phyloP scores from a whole-genome alignment of 2,888 invertebrate species.

The Drosophila nigritarsus region DNA sequence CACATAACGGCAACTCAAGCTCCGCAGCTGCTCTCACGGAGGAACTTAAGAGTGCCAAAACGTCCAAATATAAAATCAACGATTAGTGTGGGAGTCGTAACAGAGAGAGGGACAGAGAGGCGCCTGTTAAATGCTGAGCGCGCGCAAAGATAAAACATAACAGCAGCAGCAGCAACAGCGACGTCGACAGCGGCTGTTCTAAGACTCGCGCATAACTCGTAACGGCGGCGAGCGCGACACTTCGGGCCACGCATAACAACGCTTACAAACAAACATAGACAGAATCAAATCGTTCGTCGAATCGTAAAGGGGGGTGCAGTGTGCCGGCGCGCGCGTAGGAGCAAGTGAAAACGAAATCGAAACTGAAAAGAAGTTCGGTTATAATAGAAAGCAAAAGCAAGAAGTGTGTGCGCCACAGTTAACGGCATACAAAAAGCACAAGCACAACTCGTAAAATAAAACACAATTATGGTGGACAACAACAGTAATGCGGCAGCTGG shows the following conservation, averaged over 20 bases:
- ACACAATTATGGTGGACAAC: slow-evolving; percentile 74
- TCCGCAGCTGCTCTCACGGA: slow-evolving; percentile 3
- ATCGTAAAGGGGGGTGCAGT: slow-evolving; percentile 14
- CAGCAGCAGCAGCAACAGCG: slow-evolving; percentile 17
- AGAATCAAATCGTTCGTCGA: slow-evolving; percentile 30
- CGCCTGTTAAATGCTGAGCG: slow-evolving; percentile 42
- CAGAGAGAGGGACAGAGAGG: background rate
- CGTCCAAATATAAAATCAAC: slow-evolving; percentile 1
- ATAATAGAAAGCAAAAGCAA: slow-evolving; percentile 22
- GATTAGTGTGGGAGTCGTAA: slow-evolving; percentile 27
- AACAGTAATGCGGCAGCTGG: slow-evolving; percentile 52
- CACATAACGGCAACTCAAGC: slow-evolving; percentile 44
- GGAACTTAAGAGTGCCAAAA: slow-evolving; percentile 29
- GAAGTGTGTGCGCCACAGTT: slow-evolving; percentile 11
- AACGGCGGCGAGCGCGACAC: slow-evolving; percentile 53
- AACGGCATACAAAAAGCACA: slow-evolving; percentile 34
- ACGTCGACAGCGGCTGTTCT: slow-evolving; percentile 44
- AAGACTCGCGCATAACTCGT: slow-evolving; percentile 60
- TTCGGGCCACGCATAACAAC: slow-evolving; percentile 54
- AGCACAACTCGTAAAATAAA: slow-evolving; percentile 16
- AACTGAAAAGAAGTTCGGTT: slow-evolving; percentile 24
- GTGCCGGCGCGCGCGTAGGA: slow-evolving; percentile 21
- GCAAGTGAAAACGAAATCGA: slow-evolving; percentile 44
- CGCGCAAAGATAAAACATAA: slow-evolving; percentile 58
- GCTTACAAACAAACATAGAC: slow-evolving; percentile 21